These are phyloP conservation scores for Trichomycterus rosablanca DNA, from an alignment of 2,113 vertebrate genomes.

Conservation along the genomic window DNA sequence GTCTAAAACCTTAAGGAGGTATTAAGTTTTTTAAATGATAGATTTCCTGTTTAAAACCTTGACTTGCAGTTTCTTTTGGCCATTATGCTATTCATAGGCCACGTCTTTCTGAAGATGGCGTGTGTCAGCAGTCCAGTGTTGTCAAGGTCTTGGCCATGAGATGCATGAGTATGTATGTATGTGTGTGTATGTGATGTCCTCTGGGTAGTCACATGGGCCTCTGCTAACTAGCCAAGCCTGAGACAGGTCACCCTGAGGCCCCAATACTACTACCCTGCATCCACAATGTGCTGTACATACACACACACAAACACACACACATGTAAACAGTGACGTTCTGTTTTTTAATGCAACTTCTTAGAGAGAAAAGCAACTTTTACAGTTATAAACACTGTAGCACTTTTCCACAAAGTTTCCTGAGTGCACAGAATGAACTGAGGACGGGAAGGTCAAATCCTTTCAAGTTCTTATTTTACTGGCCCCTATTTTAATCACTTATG, in stretches of 20 bases:
- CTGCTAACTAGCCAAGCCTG: constrained; percentile 80
- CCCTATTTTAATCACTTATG: too few relatives aligned
- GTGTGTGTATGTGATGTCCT: constrained; percentile 59
- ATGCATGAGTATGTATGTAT: constrained; percentile 10
- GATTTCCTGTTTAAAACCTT: too few relatives aligned
- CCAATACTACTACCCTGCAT: constrained; percentile 76
- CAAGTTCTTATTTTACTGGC: too few relatives aligned
- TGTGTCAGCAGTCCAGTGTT: constrained; percentile 27
- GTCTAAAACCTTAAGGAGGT: too few relatives aligned
- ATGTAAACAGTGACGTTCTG: too few relatives aligned
- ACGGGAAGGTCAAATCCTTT: too few relatives aligned
- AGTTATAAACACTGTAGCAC: constrained; percentile 50
- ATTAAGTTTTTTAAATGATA: too few relatives aligned
- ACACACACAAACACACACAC: constrained; percentile 67
- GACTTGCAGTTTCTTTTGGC: constrained; percentile 14
- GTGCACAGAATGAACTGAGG: too few relatives aligned
- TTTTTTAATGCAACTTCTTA: constrained; percentile 23
- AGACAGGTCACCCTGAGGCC: constrained; percentile 78
- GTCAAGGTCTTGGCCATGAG: constrained; percentile 40
- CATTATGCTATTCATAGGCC: constrained; percentile 16
- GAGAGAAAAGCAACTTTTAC: constrained; percentile 66
- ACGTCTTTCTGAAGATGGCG: constrained; percentile 23
- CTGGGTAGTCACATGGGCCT: constrained; percentile 76
- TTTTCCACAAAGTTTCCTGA: too few relatives aligned
- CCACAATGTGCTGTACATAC: constrained; percentile 74